Percentiles rank a stretch among this genome's conserved stretches.
These are phyloP conservation scores for Crypturellus tataupa DNA, from an alignment of 2,797 vertebrate species.

Conservation along the genomic window DNA sequence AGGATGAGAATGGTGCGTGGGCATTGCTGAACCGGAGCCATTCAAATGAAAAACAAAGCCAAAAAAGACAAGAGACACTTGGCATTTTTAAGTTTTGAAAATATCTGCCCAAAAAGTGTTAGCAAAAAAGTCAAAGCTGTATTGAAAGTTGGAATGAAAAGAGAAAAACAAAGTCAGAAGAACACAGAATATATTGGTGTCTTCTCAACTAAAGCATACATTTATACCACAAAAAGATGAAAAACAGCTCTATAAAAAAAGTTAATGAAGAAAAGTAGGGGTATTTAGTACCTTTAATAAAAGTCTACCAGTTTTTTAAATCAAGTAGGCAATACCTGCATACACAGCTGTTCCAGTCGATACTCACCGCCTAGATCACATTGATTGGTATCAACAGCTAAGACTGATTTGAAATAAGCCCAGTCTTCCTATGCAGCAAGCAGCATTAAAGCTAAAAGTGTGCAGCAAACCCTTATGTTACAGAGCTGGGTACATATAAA, in stretches of 20 bases:
- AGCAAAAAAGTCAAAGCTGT: neutral
- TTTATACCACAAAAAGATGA: neutral
- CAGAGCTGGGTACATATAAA: neutral
- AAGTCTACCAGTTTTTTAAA: neutral
- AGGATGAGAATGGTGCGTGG: neutral
- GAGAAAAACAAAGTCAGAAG: neutral
- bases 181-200: fast-evolving
- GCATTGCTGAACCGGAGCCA: neutral
- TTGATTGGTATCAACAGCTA: neutral
- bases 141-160: neutral
- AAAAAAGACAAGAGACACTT: neutral
- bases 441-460: neutral
- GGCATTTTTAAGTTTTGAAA: neutral
- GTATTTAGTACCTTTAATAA: neutral
- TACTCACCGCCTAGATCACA: neutral
- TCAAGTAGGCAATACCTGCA: neutral
- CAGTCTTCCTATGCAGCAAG: neutral
- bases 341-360: neutral
- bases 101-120: neutral
- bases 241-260: neutral
- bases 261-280: neutral
- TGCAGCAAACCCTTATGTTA: neutral
- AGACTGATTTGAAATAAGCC: neutral
- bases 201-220: neutral
- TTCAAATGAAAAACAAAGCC: neutral